Conservation (phyloP, 92 coral and sea anemone species). For the Heteractis magnifica region DNA sequence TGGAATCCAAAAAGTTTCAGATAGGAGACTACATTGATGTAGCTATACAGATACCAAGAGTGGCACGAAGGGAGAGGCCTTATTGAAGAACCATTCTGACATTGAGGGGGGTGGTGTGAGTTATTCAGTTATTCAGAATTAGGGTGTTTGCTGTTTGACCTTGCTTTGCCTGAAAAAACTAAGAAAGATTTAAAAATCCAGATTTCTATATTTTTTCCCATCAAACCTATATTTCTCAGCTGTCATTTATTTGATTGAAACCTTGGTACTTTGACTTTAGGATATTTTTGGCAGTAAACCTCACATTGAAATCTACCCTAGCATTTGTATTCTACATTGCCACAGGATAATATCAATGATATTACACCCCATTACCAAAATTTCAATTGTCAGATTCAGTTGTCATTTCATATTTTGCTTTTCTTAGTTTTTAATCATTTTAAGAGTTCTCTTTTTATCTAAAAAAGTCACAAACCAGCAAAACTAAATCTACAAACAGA, state of each 20-base stretch:
- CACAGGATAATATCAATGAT: background rate
- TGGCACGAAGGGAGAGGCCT: constrained; percentile 64
- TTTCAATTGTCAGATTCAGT: background rate
- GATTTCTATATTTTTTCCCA: background rate
- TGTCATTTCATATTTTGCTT: background rate
- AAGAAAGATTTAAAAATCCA: background rate
- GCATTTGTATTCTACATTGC: no score
- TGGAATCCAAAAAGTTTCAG: constrained; percentile 96
- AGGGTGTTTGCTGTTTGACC: no score
- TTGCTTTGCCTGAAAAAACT: no score
- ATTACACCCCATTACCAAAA: background rate
- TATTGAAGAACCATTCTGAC: constrained; percentile 15
- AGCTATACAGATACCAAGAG: constrained; percentile 79
- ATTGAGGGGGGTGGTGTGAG: background rate
- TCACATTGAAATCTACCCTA: no score
- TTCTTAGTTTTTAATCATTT: background rate
- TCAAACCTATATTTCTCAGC: background rate
- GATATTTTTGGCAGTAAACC: no score
- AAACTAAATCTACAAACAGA: background rate
- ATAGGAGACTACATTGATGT: constrained; percentile 99
- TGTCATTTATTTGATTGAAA: background rate
- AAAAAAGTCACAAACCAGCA: background rate
- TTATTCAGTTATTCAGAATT: background rate
- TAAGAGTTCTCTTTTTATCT: background rate
- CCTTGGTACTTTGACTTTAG: no score